phyloP scores from a whole-genome alignment of 2,797 vertebrate species.

The Pristis pectinata region DNA sequence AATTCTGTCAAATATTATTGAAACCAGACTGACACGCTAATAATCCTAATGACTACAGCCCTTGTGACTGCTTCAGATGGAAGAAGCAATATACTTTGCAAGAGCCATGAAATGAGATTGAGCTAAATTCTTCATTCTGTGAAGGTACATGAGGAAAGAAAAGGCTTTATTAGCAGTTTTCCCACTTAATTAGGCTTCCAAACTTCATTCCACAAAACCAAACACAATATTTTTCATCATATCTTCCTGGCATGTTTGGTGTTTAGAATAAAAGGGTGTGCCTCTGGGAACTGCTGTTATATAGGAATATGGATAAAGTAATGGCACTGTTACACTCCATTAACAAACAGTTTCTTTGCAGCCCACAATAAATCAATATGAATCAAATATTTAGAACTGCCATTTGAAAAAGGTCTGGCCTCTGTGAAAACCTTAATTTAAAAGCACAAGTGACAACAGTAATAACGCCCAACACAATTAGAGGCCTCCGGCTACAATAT shows the following conservation, averaged over 20 bases:
- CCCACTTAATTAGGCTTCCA: not conserved
- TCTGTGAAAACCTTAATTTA: not conserved
- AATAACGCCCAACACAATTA: not conserved
- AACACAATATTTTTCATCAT: not conserved
- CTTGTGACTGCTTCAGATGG: not conserved
- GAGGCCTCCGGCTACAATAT: not conserved
- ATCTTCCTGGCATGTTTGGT: not conserved
- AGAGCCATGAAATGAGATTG: not conserved
- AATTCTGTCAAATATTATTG: constrained; percentile 22
- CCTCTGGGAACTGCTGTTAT: not conserved
- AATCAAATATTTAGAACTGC: not conserved
- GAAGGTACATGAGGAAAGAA: not conserved
- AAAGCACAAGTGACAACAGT: not conserved
- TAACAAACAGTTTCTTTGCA: constrained; percentile 34
- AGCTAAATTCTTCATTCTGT: not conserved
- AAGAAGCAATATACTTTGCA: not conserved
- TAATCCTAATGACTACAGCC: not conserved
- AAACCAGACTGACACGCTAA: not conserved
- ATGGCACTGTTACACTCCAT: constrained; percentile 28
- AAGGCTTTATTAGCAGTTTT: not conserved
- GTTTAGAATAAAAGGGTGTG: constrained; percentile 24
- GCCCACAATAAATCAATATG: constrained; percentile 28
- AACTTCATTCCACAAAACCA: not conserved
- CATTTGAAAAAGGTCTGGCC: not conserved
- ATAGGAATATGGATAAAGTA: constrained; percentile 13